Evolutionary conservation across 2,888 invertebrate species (phyloP).

Genomic region (Pyrocoelia pectoralis): DNA sequence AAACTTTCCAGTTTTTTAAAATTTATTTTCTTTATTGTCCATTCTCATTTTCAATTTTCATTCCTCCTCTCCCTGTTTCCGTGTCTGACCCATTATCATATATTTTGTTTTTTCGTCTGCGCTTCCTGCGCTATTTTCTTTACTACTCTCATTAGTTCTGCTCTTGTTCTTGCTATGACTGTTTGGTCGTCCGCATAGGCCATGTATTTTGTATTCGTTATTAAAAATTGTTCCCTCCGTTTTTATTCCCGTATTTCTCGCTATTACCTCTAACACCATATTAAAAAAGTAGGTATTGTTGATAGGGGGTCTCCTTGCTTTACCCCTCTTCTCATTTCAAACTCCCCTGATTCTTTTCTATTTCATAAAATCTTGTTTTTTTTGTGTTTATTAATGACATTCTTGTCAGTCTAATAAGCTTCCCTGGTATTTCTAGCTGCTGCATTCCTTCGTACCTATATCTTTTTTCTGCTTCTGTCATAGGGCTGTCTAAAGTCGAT

Average conservation of each 20-base stretch:
- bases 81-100: no score
- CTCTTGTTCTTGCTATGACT: slow-evolving; percentile 15
- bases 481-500: neutral
- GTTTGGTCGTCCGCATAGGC: slow-evolving; percentile 15
- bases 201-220: slow-evolving; percentile 3
- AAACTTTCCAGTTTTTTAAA: no score
- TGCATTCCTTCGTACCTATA: neutral
- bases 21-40: slow-evolving; percentile 12
- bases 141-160: no score
- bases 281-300: neutral
- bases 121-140: no score
- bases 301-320: neutral
- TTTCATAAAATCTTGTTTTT: neutral
- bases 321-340: neutral
- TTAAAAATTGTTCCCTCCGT: no score
- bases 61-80: no score
- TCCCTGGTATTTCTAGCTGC: no score
- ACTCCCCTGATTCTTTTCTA: no score
- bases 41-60: slow-evolving; percentile 11
- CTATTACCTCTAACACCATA: neutral
- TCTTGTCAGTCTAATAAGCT: no score
- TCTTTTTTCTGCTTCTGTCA: slow-evolving; percentile 1
- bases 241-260: no score
- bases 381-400: neutral
- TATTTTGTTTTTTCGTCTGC: slow-evolving; percentile 18